Base-by-base conservation (phyloP, 2,888 invertebrate genomes). In the Rhyacophila evoluta region DNA sequence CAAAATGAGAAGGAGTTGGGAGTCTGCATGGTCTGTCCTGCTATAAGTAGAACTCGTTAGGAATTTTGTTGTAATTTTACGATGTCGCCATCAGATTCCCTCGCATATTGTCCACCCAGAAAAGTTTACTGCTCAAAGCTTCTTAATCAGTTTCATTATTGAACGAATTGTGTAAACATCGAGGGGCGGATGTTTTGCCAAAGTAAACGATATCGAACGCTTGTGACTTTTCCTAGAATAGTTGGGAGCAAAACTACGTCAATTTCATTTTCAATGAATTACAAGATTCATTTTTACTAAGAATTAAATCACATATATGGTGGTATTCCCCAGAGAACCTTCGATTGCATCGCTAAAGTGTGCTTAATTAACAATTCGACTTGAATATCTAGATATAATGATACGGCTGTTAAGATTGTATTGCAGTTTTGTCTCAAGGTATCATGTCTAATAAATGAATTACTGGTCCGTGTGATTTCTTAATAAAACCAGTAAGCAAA, bases 111-210 rank as follows among this genome's bases (percentile, higher is more conserved):
- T 79, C 70, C 67, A 15, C 37, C 70, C 72, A 68, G 69, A 36
- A 15, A 33, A 67, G 38, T 76, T 77, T 55, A 77, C 71, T 73
- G 55, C 74, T 6, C 36, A 29, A 75, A 68, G 80, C 80, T 80
- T 75, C 80, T 80, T 80, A 80, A 80, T 80, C 80, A 80, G 80
- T 80, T 77, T 80, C 77, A 75, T 77, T 80, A 80, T 77, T 74
- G 80, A 69, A 73, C 73, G 71, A 27, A 67, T 73, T 27, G 19
- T 55, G 55, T 55, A 55, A 55, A 55, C 55, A 55, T 55, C 19
- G 55, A 55, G 25, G 55, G 55, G 55, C 25, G 55, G 55, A 19
- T 55, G 25, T 55, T 55, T 55, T 55, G 55, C 1, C 55, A 55
- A 55, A 55, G 55, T 25, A 55, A 55, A 55, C 55, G 5, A 55